phyloP scores from a whole-genome alignment of 2,113 vertebrate species.

The Tetrao urogallus region DNA sequence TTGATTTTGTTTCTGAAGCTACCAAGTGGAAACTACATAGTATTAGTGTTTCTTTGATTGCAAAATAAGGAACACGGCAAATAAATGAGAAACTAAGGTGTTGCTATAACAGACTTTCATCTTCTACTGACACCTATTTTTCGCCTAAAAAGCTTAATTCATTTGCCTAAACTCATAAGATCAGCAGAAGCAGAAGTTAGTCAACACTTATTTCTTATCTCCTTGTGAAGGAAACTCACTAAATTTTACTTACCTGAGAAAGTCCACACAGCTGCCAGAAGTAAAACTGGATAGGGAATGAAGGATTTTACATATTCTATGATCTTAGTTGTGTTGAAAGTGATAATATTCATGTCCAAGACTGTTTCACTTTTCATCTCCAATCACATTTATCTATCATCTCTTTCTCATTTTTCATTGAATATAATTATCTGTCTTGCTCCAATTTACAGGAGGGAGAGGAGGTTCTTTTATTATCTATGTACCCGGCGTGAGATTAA shows the following conservation, averaged over 20 bases:
- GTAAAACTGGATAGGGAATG: not conserved
- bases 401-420: not conserved
- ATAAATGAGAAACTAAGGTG: not conserved
- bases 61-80: constrained; percentile 17
- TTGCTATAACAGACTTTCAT: not conserved
- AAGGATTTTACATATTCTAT: accelerated
- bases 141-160: not conserved
- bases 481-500: no score
- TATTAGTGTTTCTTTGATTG: constrained; percentile 23
- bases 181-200: not conserved
- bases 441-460: no score
- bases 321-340: not conserved
- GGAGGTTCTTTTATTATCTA: no score
- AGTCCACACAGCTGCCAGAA: not conserved
- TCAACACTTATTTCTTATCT: not conserved
- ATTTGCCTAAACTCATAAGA: not conserved
- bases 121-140: not conserved
- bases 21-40: constrained; percentile 9
- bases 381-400: not conserved
- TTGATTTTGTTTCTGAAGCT: constrained; percentile 54
- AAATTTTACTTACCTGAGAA: not conserved
- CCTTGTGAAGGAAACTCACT: not conserved
- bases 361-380: not conserved
- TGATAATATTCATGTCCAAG: not conserved
- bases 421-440: not conserved